Base-by-base conservation (phyloP, 2,113 vertebrate species). In the Podilymbus podiceps region DNA sequence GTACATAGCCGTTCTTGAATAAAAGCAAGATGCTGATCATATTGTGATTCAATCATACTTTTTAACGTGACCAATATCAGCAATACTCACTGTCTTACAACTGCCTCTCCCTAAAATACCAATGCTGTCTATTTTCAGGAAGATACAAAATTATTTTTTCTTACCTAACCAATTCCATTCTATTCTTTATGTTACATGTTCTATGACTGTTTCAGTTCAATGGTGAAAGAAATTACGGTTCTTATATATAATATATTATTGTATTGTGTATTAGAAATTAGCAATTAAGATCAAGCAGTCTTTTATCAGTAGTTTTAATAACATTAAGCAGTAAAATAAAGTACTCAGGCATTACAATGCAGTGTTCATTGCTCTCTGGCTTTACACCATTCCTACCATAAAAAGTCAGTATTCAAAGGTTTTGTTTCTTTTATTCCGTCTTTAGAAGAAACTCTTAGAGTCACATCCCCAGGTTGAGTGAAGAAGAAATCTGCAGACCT, bases 301-400 rank as follows among this genome's bases (percentile, higher is more conserved):
- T 82, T 94, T 94, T 75, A 79, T 50, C 40, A 62, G 20, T 52
- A 81, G 22, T 60, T 87, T 94, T 92, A 89, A 76, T 78, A 89
- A 18, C 5, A 68, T 75, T 60, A 85, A 68, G 31, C 40, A 87
- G 40, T 81, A 89, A 93, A 92, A 89, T 60, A 67, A 19, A 42
- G 31, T 62, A 46, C 16, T 8, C 15, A 62, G 59, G 16, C n/a
- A 75, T 52, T 85, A 68, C 76, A 83, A 82, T 20, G 6, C 10
- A 69, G 12, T 42, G 28, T 91, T 75, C 30, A 42, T 22, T 86
- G 22, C 5, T 69, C 50, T 20, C 60, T n/a, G n/a, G n/a, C n/a
- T n/a, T 38, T 53, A 49, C 24, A 69, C 9, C 28, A 40, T 38
- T 89, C 79, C 31, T 84, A 16, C 28, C 16, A 44, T 27, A 40